phyloP scores from a whole-genome alignment of 2,797 vertebrate genomes.

The Acipenser ruthenus region DNA sequence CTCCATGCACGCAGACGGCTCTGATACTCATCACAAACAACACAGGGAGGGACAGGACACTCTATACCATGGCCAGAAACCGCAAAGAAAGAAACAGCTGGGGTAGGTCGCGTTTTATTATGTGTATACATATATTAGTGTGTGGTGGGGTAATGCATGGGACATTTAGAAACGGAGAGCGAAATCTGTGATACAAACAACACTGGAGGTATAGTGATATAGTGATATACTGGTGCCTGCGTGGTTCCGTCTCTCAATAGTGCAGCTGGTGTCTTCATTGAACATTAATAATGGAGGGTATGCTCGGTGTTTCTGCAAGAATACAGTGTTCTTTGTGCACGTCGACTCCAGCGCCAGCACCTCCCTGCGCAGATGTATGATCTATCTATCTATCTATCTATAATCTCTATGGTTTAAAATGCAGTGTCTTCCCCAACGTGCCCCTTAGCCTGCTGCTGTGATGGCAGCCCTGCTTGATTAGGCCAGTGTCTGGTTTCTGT shows the following conservation, averaged over 20 bases:
- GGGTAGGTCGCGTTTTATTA: constrained; percentile 62
- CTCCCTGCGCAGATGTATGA: too few species aligned
- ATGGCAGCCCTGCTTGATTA: constrained; percentile 10
- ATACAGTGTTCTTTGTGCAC: neutral
- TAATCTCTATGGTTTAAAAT: neutral
- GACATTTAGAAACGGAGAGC: too few species aligned
- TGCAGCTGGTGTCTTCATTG: constrained; percentile 1
- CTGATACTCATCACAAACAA: constrained; percentile 11
- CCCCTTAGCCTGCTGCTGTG: constrained; percentile 10
- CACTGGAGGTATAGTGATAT: too few species aligned
- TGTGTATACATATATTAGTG: constrained; percentile 10
- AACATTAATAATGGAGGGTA: neutral
- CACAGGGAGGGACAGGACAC: constrained; percentile 26
- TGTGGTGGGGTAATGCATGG: neutral
- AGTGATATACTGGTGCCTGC: neutral
- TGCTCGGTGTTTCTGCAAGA: neutral
- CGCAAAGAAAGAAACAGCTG: constrained; percentile 76
- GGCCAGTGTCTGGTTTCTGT: neutral
- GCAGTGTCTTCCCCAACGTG: constrained; percentile 19
- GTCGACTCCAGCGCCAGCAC: too few species aligned
- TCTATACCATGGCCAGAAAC: constrained; percentile 57
- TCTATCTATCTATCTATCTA: too few species aligned
- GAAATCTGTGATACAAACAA: too few species aligned
- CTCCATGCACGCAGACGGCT: constrained; percentile 46
- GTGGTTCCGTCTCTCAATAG: constrained; percentile 7